Base-by-base conservation (phyloP, 2,888 invertebrate genomes). In the Chrysolina haemoptera region DNA sequence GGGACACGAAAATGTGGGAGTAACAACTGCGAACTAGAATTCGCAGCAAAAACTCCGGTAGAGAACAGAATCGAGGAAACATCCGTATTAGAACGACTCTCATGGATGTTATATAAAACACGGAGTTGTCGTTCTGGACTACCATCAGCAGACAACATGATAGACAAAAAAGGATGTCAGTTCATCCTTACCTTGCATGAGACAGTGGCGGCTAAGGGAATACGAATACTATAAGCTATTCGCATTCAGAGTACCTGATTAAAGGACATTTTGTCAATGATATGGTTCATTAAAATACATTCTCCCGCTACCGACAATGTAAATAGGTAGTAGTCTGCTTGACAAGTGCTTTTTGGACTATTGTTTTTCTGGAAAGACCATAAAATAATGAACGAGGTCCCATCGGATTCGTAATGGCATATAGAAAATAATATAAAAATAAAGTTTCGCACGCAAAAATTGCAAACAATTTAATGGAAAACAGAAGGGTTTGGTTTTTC, bases 71-170 rank as follows among this genome's bases (percentile, higher is more conserved):
- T 11, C 2, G 20, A 53, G 53, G 4, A 20, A 53, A 53, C 53
- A 22, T 53, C 22, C 53, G 53, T 20, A 20, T 18, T 53, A 53
- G 20, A 53, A 53, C 53, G 20, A 12, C 53, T 22, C 53, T 53
- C 20, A 20, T 0, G 53, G 53, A 53, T 53, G 53, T 53, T 53
- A 53, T 53, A 20, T 53, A 20, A 12, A 43, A 43, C 12, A 53
- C 53, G 20, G 12, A 53, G 53, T 53, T 53, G 53, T 53, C 53
- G 20, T 53, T 53, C 53, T 20, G 53, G 53, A 20, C 20, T 53
- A 53, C 20, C 53, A 22, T 53, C 20, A 53, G 11, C 53, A 22
- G 53, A 53, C 53, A 16, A 53, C 53, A 53, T 12, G 53, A 53
- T 20, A 11, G 53, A 20, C 20, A 53, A 22, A 53, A 53, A 53